Evolutionary conservation across 2,113 vertebrate species (phyloP), one percentile per base, ranked within the genome.

Genomic region (Melanotaenia duboulayi): DNA sequence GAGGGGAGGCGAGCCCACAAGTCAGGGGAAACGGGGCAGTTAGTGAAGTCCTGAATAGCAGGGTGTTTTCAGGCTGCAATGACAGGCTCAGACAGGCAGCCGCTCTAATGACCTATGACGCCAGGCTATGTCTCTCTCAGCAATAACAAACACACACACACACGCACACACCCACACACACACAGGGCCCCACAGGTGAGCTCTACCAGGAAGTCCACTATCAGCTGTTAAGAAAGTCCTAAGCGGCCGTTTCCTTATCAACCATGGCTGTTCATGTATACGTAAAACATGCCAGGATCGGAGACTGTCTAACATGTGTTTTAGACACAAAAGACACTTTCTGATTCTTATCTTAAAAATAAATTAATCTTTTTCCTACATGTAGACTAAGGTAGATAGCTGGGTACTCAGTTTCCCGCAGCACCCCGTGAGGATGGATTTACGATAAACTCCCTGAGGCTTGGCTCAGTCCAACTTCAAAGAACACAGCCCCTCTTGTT

Each of bases 1-100:
- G 74, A 77, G 72, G 71, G 67, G 61, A 39, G 50, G 37, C 63
- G 80, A 76, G 68, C 62, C 56, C 71, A 54, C 51, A 39, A 71
- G 79, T 70, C 83, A 71, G 82, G 81, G 71, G 81, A 81, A 79
- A 74, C 28, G 35, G 87, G 81, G 85, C 83, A 84, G 83, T 76
- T 74, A 81, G 75, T 76, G 84, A 65, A 87, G 91, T 90, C 88
- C 80, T 83, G 91, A 92, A 93, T 92, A 91, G 87, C 89, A 89
- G 88, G 82, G 89, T 92, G 91, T 88, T 92, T 87, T 89, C 92
- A 88, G 89, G 90, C 91, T 91, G 92, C 85, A 87, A 86, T 85
- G 89, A 91, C 92, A 90, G 83, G 92, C 89, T 89, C 90, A 90
- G 91, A 93, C 92, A 93, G 85, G 92, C 91, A 90, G 91, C 88